phyloP scores from a whole-genome alignment of 2,888 invertebrate species.

The Nezara viridula region DNA sequence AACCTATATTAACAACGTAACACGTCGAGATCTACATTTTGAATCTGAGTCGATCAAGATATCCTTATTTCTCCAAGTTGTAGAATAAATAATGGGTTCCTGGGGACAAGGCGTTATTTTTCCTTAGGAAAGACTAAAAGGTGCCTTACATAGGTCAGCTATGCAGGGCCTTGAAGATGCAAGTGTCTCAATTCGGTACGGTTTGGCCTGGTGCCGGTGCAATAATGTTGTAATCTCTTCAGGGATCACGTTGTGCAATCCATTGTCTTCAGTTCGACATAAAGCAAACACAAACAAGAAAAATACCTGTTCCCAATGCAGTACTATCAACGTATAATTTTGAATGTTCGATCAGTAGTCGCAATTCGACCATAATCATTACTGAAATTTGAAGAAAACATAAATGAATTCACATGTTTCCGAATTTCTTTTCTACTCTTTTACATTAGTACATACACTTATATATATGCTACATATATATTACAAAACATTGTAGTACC shows the following conservation, averaged over 20 bases:
- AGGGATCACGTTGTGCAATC: neutral
- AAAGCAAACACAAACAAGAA: neutral
- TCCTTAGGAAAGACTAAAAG: neutral
- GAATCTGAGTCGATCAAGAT: neutral
- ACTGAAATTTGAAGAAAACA: too few relatives aligned
- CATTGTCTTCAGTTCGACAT: neutral
- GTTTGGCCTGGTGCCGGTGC: neutral
- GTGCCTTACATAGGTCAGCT: neutral
- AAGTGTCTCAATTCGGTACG: conserved; percentile 6
- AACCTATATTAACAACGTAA: too few relatives aligned
- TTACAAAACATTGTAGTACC: too few relatives aligned
- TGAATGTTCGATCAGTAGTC: too few relatives aligned
- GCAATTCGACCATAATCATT: too few relatives aligned
- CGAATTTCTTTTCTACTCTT: too few relatives aligned
- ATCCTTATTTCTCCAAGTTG: neutral
- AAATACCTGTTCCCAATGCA: neutral
- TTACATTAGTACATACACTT: too few relatives aligned
- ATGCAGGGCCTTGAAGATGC: neutral
- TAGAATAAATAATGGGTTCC: neutral
- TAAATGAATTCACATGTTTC: too few relatives aligned
- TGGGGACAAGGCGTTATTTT: neutral
- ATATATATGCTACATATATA: too few relatives aligned
- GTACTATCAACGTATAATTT: neutral
- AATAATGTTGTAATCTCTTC: conserved; percentile 21
- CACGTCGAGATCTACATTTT: too few relatives aligned